Evolutionary conservation across 2,888 invertebrate species (phyloP).

Genomic region (Lomographa bimaculata): DNA sequence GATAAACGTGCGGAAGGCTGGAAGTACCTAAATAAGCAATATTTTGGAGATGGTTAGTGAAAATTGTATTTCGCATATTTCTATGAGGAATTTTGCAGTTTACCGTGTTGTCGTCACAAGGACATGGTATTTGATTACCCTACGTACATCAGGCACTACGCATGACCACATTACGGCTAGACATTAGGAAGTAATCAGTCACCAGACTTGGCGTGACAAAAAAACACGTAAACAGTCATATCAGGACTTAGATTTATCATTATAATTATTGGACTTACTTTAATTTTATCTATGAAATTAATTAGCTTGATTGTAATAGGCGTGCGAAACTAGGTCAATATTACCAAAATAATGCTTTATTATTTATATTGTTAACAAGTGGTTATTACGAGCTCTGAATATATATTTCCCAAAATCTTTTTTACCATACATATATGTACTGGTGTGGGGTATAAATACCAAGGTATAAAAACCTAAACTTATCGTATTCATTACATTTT

Average conservation of each 20-base stretch:
- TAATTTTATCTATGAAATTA: constrained; percentile 1
- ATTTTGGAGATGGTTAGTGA: constrained; percentile 76
- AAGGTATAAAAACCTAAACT: no score
- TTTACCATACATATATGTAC: no score
- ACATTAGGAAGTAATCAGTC: constrained; percentile 20
- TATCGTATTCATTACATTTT: no score
- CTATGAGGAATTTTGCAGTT: constrained; percentile 39
- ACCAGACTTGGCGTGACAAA: constrained; percentile 11
- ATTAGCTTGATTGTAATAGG: constrained; percentile 7
- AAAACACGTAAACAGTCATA: no score
- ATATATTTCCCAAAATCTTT: no score
- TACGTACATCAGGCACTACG: constrained; percentile 2
- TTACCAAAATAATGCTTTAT: neutral
- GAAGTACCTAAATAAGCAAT: constrained; percentile 79
- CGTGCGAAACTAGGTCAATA: constrained; percentile 10
- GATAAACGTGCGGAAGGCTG: constrained; percentile 77
- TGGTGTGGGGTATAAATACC: no score
- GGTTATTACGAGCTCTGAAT: no score
- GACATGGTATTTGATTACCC: constrained; percentile 29
- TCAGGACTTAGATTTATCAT: no score
- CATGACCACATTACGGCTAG: constrained; percentile 9
- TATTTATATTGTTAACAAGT: no score
- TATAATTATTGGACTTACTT: no score
- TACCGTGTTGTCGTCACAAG: constrained; percentile 48
- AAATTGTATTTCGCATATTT: constrained; percentile 37